Percentiles rank a stretch among this genome's conserved stretches.
Evolutionary conservation across 1,140 invertebrate species (phyloP).

Genomic region (Scaptodrosophila lebanonensis): DNA sequence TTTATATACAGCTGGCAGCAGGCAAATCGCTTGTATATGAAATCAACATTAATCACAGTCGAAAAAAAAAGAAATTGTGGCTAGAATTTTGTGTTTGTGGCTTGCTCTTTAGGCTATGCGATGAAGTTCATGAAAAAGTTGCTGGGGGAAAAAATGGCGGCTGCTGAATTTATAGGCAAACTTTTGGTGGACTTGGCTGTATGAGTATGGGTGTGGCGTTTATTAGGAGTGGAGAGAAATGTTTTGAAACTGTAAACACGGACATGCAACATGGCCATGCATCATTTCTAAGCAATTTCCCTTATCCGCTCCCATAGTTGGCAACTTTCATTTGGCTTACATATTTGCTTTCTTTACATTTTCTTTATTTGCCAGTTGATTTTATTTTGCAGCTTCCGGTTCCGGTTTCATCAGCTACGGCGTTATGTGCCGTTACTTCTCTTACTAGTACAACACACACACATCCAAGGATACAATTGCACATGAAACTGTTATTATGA

Average conservation of each 20-base stretch:
- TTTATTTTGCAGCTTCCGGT: constrained; percentile 64
- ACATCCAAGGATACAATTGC: no score
- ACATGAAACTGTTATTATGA: background rate
- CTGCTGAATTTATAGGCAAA: constrained; percentile 62
- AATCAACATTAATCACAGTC: constrained; percentile 60
- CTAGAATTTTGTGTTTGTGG: constrained; percentile 12
- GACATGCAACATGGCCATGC: constrained; percentile 36
- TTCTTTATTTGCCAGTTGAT: constrained; percentile 42
- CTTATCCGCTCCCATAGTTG: constrained; percentile 50
- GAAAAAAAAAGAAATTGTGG: constrained; percentile 46
- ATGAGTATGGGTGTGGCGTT: constrained; percentile 67
- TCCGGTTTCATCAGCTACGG: constrained; percentile 42
- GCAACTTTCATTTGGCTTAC: constrained; percentile 26
- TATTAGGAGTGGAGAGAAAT: constrained; percentile 49
- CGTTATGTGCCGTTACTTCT: constrained; percentile 14
- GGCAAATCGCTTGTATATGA: constrained; percentile 59
- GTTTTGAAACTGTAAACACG: constrained; percentile 68
- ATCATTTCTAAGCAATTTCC: constrained; percentile 76
- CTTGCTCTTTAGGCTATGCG: background rate
- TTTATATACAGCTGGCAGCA: constrained; percentile 39
- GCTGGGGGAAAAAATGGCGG: constrained; percentile 37
- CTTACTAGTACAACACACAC: constrained; percentile 1
- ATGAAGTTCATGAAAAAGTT: constrained; percentile 69
- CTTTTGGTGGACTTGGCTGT: constrained; percentile 49
- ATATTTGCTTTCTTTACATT: constrained; percentile 2